Base-by-base conservation (phyloP, 1,140 invertebrate species). In the Drosophila suzukii region DNA sequence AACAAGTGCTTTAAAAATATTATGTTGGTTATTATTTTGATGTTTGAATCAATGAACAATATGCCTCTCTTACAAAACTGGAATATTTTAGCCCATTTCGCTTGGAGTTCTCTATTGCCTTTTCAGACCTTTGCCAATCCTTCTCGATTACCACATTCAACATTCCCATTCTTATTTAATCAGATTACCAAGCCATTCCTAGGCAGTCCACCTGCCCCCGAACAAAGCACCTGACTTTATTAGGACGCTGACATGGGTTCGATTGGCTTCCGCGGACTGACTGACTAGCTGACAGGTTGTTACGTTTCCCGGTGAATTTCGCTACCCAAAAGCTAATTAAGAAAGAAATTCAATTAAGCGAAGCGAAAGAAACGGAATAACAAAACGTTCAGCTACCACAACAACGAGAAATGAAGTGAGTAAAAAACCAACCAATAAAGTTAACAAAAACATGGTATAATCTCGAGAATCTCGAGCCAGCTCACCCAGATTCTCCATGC, bases 401-500 rank as follows among this genome's bases (percentile, higher is more conserved):
- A 71, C 74, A 75, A 61, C 57, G 17, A 44, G 65, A 75, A 58
- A 56, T 27, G 17, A 71, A 41, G 60, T 65, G 46, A 36, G 49
- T 47, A 65, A 20, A 59, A 43, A 38, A 36, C 44, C 41, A 68
- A 43, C 10, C 6, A 32, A 66, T 39, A 41, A 32, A 30, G 13
- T 2, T 36, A 53, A 53, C 50, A 17, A 20, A 53, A 30, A 20
- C 20, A 20, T 34, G 15, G 49, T 32, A 30, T 36, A 58, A 57
- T 58, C 47, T 38, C 15, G 46, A 47, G 15, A 36, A 20, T 41
- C 44, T 51, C 30, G 27, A 0, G 12, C 7, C 6, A 74, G 72
- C 93, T 94, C 93, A 97, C 96, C 97, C 93, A 98, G 94, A 93
- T 98, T 98, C 93, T 98, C 97, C 97, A 98, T 98, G 93, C 97